Base-by-base conservation (phyloP, 2,113 vertebrate genomes). In the Hystrix brachyura region DNA sequence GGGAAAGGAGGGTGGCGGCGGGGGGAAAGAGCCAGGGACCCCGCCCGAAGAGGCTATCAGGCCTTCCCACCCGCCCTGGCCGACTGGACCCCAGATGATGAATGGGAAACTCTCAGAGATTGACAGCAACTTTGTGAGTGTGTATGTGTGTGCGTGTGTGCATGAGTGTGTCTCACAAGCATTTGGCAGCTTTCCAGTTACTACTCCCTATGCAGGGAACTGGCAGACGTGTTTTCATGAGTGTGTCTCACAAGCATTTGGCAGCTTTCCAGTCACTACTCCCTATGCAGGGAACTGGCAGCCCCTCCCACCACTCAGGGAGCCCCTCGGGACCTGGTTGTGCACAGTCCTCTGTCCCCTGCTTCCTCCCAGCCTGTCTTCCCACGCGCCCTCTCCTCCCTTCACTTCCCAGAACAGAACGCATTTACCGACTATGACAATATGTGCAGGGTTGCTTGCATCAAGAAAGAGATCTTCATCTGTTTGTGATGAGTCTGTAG, bases 391-490 rank as follows among this genome's bases (percentile, higher is more conserved):
- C 64, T 38, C 0, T 48, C 34, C 38, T 67, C 53, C 7, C 3
- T 53, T 76, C 14, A 18, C 11, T 69, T 74, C 80, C n/a, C 57
- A 57, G 59, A 48, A 62, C 18, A 27, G 34, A 86, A 81, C 7
- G 48, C 43, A 46, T 51, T 76, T 14, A 38, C 59, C 43, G 32
- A 67, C 25, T 27, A 85, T 38, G 32, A 17, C 0, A 13, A 3
- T 3, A 25, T 8, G 10, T 32, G 7, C 67, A 38, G 1, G n/a
- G 34, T 17, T 15, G 11, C 19, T 3, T 0, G 0, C 0, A 0
- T 6, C 48, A 4, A 64, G 69, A 71, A 90, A 87, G 43, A 18
- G 29, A 23, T 59, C 74, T n/a, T 55, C 2, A 7, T 48, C 14
- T 18, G 76, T 59, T 51, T 46, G 64, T 80, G 51, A 95, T 53